phyloP scores from a whole-genome alignment of 1,140 invertebrate species.

The Euwallacea similis region DNA sequence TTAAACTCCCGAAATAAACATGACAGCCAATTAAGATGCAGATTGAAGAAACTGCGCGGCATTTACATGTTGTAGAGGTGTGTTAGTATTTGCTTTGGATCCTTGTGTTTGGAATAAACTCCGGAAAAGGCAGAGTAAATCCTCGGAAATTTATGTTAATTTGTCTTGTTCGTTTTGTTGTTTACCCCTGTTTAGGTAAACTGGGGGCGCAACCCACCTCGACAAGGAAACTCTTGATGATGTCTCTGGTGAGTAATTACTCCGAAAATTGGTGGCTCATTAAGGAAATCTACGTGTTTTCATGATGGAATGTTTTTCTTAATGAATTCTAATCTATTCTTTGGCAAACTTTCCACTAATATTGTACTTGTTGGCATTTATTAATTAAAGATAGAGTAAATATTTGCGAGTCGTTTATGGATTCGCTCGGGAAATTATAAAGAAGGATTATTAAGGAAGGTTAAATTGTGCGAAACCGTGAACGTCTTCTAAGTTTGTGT shows the following conservation, averaged over 20 bases:
- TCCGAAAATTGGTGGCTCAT: no score
- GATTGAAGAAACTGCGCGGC: conserved; percentile 46
- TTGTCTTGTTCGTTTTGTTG: conserved; percentile 50
- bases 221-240: background rate
- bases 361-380: conserved; percentile 46
- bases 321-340: conserved; percentile 29
- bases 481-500: conserved; percentile 10
- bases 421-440: conserved; percentile 37
- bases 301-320: no score
- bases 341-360: conserved; percentile 42
- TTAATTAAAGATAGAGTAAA: conserved; percentile 40
- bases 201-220: conserved; percentile 31
- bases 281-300: no score
- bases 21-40: conserved; percentile 56
- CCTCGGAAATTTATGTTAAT: conserved; percentile 51
- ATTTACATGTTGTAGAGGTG: conserved; percentile 42
- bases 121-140: conserved; percentile 46
- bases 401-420: conserved; percentile 33
- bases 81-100: conserved; percentile 47
- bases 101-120: conserved; percentile 50
- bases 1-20: conserved; percentile 51
- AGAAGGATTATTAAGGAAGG: conserved; percentile 38
- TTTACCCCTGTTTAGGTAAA: conserved; percentile 37
- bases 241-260: background rate
- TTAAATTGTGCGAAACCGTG: conserved; percentile 30